These are phyloP conservation scores for Alca torda DNA, from an alignment of 2,797 vertebrate species.

Conservation along the genomic window DNA sequence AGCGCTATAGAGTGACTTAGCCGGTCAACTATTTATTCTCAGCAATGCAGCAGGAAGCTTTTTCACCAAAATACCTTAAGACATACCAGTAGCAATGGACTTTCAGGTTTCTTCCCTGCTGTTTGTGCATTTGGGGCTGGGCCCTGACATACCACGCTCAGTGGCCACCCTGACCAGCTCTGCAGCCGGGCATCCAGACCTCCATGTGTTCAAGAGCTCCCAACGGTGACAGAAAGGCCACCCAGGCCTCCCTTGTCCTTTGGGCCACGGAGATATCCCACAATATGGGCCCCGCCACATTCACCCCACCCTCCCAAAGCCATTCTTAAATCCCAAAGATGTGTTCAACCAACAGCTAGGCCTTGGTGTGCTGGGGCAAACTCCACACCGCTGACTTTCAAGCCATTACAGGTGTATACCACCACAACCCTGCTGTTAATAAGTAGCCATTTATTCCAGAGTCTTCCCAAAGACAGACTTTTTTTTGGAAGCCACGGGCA, in stretches of 20 bases:
- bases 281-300: rapidly evolving
- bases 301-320: neutral
- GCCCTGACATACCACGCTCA: neutral
- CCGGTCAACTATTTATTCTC: neutral
- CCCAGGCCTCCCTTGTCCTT: neutral
- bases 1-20: rapidly evolving
- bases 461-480: neutral
- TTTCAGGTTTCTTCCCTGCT: neutral
- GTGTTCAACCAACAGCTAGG: neutral
- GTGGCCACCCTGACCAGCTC: neutral
- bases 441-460: neutral
- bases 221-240: rapidly evolving
- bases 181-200: neutral
- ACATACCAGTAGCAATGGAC: neutral
- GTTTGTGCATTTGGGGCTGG: neutral
- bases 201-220: neutral
- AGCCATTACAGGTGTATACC: neutral
- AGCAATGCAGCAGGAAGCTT: neutral
- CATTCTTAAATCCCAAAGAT: neutral
- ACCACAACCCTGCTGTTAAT: neutral
- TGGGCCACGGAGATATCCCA: neutral
- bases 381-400: neutral
- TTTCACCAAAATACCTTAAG: neutral
- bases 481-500: no score
- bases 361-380: neutral